Evolutionary conservation across 64 coral and sea anemone species (phyloP), one percentile per base, ranked within the genome.

Genomic region (Porites australiensis): DNA sequence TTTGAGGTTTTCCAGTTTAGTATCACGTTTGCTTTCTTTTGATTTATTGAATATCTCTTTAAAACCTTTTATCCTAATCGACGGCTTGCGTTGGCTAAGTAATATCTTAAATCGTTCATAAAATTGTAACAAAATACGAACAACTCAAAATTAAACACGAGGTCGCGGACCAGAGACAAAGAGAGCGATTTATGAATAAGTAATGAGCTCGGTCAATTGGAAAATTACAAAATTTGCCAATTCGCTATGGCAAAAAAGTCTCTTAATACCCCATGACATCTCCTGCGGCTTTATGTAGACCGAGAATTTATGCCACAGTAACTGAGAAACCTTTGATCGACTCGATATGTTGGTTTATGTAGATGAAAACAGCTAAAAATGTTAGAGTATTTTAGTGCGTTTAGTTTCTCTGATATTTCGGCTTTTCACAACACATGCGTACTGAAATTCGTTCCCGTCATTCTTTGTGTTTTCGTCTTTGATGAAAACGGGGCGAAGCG

Each of bases 201-300:
- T 96, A 74, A 96, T 96, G 74, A 93, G 78, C 11, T 79, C 22
- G 37, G 53, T 82, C 19, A 13, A 45, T 51, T 60, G 21, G 74
- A 78, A 95, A 95, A 79, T 96, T 22, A 68, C 88, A 82, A 96
- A 96, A 90, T 86, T 85, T 64, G 88, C 12, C 90, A 93, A 86
- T 70, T 89, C 70, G 73, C 86, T 83, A 76, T 59, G 53, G 44
- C 50, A 49, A 70, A 78, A 80, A 79, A 22, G 81, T 61, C 62
- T 72, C 50, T 57, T 19, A 60, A 75, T 66, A 50, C 20, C 45
- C 9, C 18, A 76, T 60, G 69, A n/a, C 77, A 83, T 19, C 78
- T n/a, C 44, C 19, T 94, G 92, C 15, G 57, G 91, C 52, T 80
- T 62, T 52, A 58, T 16, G 50, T 50, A 64, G 74, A 21, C 82